Percentiles rank a stretch among this genome's conserved stretches.
phyloP scores from a whole-genome alignment of 2,113 vertebrate genomes.

The Cyrtonyx montezumae region DNA sequence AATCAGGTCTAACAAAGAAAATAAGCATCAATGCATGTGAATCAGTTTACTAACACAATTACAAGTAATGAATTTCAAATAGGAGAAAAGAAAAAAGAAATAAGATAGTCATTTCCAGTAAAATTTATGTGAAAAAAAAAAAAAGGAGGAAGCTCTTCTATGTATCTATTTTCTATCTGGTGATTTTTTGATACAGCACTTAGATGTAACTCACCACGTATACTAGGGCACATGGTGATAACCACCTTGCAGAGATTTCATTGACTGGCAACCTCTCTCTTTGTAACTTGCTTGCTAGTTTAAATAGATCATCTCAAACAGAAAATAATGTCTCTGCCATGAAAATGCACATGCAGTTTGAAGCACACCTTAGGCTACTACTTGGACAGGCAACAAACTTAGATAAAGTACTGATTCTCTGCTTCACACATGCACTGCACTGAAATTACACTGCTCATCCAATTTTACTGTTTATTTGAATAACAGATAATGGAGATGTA shows the following conservation, averaged over 20 bases:
- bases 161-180: neutral
- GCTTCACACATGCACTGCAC: neutral
- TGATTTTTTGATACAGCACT: neutral
- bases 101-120: neutral
- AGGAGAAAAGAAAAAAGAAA: neutral
- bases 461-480: neutral
- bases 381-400: neutral
- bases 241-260: neutral
- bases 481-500: neutral
- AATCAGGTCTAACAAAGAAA: neutral
- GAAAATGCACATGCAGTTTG: neutral
- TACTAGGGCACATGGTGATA: neutral
- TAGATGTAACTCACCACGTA: neutral
- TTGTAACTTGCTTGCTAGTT: neutral
- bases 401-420: neutral
- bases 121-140: neutral
- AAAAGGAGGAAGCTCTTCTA: neutral
- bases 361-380: neutral
- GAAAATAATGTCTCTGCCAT: constrained; percentile 4
- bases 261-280: neutral
- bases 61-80: neutral
- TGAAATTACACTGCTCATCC: neutral
- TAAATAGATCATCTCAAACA: neutral
- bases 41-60: neutral
- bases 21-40: neutral